Evolutionary conservation across 2,113 vertebrate species (phyloP), one percentile per base, ranked within the genome.

Genomic region (Anguilla rostrata): DNA sequence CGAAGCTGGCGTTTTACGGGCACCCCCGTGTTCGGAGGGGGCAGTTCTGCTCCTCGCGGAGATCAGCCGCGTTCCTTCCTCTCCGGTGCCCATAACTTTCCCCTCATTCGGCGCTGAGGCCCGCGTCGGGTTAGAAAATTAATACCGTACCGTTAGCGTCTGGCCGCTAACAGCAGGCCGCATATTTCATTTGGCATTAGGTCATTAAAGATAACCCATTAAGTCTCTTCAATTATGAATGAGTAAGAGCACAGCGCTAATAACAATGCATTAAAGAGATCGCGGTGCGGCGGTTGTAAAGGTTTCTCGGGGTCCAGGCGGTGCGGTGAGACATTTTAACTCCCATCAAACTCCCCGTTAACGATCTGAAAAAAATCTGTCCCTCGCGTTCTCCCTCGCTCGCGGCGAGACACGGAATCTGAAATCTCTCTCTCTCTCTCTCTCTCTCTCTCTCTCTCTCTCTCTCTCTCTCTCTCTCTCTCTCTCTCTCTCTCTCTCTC

Each of bases 301-400:
- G 11, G 71, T 12, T 75, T 34, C 83, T 71, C 60, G 34, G 60
- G 41, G 26, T 39, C 40, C 3, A n/a, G 39, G 20, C 18, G 26
- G 60, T 39, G 66, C 43, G n/a, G 39, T 46, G 66, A 75, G 63
- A 84, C 11, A 46, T 6, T 41, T 43, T 71, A 41, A 71, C 83
- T 84, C 83, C 60, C 40, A 14, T 71, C 22, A 39, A 75, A 84
- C 39, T 71, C 39, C 34, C 63, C 57, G 60, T 75, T 84, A 60
- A 75, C 41, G 40, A 84, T 71, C 34, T 34, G 34, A 56, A 41
- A 63, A 40, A 46, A 84, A 71, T 39, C 41, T 22, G 40, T 34
- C 34, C 40, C 66, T 84, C 66, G 41, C 60, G 20, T 26, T 63
- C 60, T 63, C 40, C n/a, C 60, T 71, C 39, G 39, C 39, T 84